Evolutionary conservation across 2,113 vertebrate genomes (phyloP), one percentile per base, ranked within the genome.

Genomic region (Turnix velox): DNA sequence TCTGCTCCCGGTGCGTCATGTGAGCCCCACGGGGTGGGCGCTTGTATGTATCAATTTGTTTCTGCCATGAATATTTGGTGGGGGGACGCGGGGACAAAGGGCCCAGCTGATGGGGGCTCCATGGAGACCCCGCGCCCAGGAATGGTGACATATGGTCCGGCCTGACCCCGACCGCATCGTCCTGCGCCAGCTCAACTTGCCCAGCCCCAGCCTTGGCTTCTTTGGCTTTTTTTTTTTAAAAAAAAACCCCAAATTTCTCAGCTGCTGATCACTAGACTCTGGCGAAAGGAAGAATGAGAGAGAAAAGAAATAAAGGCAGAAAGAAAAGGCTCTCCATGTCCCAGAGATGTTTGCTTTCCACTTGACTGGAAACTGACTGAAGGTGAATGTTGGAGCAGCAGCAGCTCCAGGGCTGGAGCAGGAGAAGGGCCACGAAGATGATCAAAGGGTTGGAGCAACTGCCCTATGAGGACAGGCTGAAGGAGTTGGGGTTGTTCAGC

Each of bases 1-100:
- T 98, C 97, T 90, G 95, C 98, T 97, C 89, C 95, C 97, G 98
- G 98, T 97, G 98, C 96, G 98, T 98, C 97, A 98, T 98, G 98
- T 86, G 96, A 97, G 97, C 97, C 97, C 97, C 92, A 96, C 96
- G 96, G 98, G 98, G 95, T 96, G 92, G 97, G 97, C 91, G 94
- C 98, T 97, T 95, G 97, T 97, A 98, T 98, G 98, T 98, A 98
- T 98, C 98, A 99, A 99, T 99, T 99, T 99, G 98, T 98, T 99
- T 98, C 98, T 98, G 98, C 98, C 98, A 98, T 98, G 98, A 98
- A 99, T 98, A 98, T 98, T 98, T 98, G 97, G 97, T 91, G 98
- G 97, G 86, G 94, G 87, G 59, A 79, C 74, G 3, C 0, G 18
- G 93, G 72, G 95, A 99, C 98, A 99, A 99, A 98, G 93, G 96